A percentile compares a stretch with the other conserved stretches of the same genome.
These are phyloP conservation scores for Subanguina moxae DNA, from an alignment of 1,140 invertebrate species.

Conservation along the genomic window DNA sequence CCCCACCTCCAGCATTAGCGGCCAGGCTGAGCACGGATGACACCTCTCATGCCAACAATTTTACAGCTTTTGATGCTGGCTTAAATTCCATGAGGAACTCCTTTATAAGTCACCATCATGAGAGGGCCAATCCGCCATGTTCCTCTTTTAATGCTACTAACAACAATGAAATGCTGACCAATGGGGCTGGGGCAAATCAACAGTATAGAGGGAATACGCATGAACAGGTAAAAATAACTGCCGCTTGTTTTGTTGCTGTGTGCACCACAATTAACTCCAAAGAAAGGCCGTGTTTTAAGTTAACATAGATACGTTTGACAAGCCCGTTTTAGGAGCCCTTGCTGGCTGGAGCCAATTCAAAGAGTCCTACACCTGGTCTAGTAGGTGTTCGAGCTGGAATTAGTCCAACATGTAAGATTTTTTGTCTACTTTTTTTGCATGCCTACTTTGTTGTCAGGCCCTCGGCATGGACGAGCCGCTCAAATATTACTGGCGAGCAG, in stretches of 20 bases:
- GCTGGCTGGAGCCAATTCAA: conserved; percentile 2
- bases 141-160: too few species aligned
- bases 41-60: neutral
- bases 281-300: neutral
- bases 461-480: conserved; percentile 53
- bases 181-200: neutral
- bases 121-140: neutral
- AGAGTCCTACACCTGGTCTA: neutral
- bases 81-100: neutral
- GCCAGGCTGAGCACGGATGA: conserved; percentile 1
- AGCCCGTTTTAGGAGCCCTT: conserved; percentile 3
- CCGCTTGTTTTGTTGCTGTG: neutral
- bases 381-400: conserved; percentile 42
- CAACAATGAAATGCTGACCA: too few species aligned
- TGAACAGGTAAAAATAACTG: neutral
- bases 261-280: neutral
- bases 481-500: conserved; percentile 40
- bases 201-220: neutral
- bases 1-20: conserved; percentile 26
- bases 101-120: neutral
- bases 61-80: neutral
- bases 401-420: conserved; percentile 44
- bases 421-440: too few species aligned
- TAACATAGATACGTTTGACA: neutral
- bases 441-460: conserved; percentile 9